These are phyloP conservation scores for Agriopis marginaria DNA, from an alignment of 2,888 invertebrate genomes.

Conservation along the genomic window DNA sequence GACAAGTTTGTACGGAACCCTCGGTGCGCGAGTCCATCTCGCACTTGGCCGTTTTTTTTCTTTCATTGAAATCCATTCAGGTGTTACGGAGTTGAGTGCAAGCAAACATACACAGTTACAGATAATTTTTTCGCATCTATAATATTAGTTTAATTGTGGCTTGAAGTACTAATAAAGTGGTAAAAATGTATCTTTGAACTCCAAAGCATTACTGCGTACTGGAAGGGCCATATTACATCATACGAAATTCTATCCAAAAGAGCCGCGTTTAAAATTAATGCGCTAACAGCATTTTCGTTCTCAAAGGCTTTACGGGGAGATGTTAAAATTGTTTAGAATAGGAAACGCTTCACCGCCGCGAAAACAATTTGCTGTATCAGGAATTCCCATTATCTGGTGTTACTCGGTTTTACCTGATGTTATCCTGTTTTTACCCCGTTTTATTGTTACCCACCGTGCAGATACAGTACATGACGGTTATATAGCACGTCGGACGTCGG, in stretches of 20 bases:
- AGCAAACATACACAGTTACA: too few relatives aligned
- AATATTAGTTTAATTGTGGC: too few relatives aligned
- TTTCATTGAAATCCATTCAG: too few relatives aligned
- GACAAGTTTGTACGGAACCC: too few relatives aligned
- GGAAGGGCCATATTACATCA: conserved; percentile 13
- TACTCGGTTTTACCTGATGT: conserved; percentile 48
- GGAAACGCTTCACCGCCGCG: conserved; percentile 49
- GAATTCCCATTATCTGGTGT: conserved; percentile 59
- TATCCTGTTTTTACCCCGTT: conserved; percentile 56
- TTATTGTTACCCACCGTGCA: conserved; percentile 56
- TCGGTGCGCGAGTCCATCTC: too few relatives aligned
- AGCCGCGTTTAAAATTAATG: conserved; percentile 42
- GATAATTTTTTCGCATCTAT: too few relatives aligned
- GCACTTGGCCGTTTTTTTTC: too few relatives aligned
- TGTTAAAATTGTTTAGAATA: conserved; percentile 46
- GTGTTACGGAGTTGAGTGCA: too few relatives aligned
- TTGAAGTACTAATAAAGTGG: too few relatives aligned
- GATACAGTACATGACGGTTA: conserved; percentile 32
- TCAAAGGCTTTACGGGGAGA: conserved; percentile 44
- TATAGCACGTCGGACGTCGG: too few relatives aligned
- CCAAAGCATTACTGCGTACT: conserved; percentile 1
- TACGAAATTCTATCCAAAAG: conserved; percentile 26
- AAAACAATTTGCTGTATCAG: conserved; percentile 67
- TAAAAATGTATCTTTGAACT: not conserved
- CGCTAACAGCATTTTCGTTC: conserved; percentile 43